These are phyloP conservation scores for Drosophila buzzatii DNA, from an alignment of 2,888 invertebrate genomes.

Conservation along the genomic window DNA sequence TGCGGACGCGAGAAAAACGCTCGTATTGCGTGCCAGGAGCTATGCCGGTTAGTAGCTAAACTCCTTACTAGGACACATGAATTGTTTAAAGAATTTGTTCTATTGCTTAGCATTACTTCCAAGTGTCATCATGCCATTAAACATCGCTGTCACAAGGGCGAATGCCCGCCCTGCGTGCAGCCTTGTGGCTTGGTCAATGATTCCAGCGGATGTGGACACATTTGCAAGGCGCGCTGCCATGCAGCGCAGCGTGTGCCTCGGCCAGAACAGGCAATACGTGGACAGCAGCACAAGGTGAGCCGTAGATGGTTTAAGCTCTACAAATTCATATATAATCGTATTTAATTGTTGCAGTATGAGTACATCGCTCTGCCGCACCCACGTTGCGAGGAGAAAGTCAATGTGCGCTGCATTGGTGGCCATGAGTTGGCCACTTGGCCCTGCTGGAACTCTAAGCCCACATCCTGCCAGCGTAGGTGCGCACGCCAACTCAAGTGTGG, in stretches of 20 bases:
- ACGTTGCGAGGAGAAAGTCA: slow-evolving; percentile 89
- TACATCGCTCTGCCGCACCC: slow-evolving; percentile 89
- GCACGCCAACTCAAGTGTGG: slow-evolving; percentile 90
- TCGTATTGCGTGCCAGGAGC: slow-evolving; percentile 90
- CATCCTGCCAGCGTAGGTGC: slow-evolving; percentile 93
- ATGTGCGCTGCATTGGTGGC: slow-evolving; percentile 90
- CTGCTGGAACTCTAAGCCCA: slow-evolving; percentile 89
- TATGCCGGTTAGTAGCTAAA: slow-evolving; percentile 87
- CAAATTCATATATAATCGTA: not conserved
- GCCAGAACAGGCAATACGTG: slow-evolving; percentile 21
- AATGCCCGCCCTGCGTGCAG: slow-evolving; percentile 93
- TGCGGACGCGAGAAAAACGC: slow-evolving; percentile 93
- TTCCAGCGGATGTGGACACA: slow-evolving; percentile 86
- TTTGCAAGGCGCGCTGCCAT: slow-evolving; percentile 91
- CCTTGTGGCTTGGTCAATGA: slow-evolving; percentile 88
- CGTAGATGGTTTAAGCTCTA: no score
- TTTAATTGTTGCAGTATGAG: slow-evolving; percentile 82
- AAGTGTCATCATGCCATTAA: slow-evolving; percentile 94
- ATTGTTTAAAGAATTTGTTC: not conserved
- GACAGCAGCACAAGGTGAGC: slow-evolving; percentile 60
- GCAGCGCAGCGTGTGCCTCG: slow-evolving; percentile 88
- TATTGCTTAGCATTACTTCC: slow-evolving; percentile 87
- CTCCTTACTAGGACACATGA: no score
- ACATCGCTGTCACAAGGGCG: slow-evolving; percentile 93
- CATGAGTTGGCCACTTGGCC: slow-evolving; percentile 90